phyloP scores from a whole-genome alignment of 92 coral and sea anemone genomes.

The Parazoanthus swiftii region DNA sequence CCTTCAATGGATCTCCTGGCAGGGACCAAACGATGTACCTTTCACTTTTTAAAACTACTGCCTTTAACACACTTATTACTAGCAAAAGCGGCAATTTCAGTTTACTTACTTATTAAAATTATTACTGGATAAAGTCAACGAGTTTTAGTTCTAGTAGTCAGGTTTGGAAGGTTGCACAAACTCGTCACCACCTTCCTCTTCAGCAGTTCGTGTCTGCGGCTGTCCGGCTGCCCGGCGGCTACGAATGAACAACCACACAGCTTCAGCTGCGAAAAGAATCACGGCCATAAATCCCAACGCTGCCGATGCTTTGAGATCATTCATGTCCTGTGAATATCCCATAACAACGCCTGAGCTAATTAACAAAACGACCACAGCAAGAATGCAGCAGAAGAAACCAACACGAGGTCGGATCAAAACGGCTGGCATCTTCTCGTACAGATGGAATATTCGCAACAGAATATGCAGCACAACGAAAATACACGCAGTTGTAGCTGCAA shows the following conservation, averaged over 20 bases:
- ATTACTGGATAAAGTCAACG: neutral
- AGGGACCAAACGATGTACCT: too few species aligned
- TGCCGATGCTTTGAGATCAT: conserved; percentile 56
- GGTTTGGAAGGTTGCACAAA: conserved; percentile 51
- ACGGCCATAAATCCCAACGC: conserved; percentile 79
- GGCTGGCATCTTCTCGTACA: conserved; percentile 84
- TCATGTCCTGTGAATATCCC: conserved; percentile 20
- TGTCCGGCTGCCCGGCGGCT: conserved; percentile 61
- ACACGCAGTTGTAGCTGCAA: conserved; percentile 82
- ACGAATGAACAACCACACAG: conserved; percentile 54
- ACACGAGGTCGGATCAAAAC: conserved; percentile 74
- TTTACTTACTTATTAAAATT: conserved; percentile 4
- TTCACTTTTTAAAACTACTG: too few species aligned
- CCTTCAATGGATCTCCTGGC: too few species aligned
- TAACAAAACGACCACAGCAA: conserved; percentile 66
- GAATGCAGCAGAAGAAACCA: conserved; percentile 51
- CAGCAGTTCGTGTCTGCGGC: conserved; percentile 21
- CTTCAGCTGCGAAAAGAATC: conserved; percentile 69
- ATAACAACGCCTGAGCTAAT: conserved; percentile 71
- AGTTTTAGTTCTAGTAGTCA: conserved; percentile 21
- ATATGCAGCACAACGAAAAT: conserved; percentile 85
- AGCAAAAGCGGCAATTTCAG: neutral
- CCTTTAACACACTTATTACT: neutral
- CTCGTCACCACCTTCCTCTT: conserved; percentile 55
- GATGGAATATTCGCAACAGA: conserved; percentile 70